Evolutionary conservation across 2,888 invertebrate species (phyloP).

Genomic region (Coremacera marginata): DNA sequence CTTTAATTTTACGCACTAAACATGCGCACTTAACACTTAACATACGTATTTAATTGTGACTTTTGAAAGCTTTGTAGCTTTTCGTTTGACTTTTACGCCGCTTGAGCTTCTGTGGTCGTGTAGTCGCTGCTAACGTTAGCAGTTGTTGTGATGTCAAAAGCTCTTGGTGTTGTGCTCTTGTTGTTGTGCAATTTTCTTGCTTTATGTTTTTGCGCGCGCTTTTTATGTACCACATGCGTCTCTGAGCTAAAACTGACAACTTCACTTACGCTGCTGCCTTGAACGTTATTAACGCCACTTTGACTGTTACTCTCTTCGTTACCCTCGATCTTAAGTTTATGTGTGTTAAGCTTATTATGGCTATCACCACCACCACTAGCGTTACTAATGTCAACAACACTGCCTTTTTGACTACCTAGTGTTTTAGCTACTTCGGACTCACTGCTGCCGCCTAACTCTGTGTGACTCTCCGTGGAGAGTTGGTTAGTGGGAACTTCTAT

Average conservation of each 20-base stretch:
- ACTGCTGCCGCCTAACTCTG: constrained; percentile 2
- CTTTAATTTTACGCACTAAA: constrained; percentile 30
- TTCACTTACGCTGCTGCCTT: constrained; percentile 56
- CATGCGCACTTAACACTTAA: constrained; percentile 27
- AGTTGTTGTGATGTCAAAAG: constrained; percentile 18
- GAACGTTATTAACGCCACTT: constrained; percentile 45
- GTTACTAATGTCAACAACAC: constrained; percentile 44
- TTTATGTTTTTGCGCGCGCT: constrained; percentile 52
- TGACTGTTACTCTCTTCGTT: constrained; percentile 42
- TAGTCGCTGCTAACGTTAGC: neutral
- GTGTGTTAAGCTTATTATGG: constrained; percentile 35
- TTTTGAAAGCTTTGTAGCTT: neutral
- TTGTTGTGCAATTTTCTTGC: constrained; percentile 39
- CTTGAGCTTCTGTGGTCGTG: neutral
- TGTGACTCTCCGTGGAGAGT: neutral
- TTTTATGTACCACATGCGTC: constrained; percentile 62
- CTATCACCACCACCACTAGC: constrained; percentile 33
- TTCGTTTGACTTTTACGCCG: neutral
- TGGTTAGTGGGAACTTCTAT: constrained; percentile 57
- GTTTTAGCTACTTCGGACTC: constrained; percentile 18
- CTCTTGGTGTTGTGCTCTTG: constrained; percentile 38
- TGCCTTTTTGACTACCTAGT: constrained; percentile 20
- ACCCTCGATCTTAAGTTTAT: constrained; percentile 38
- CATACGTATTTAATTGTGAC: neutral
- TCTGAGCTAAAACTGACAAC: constrained; percentile 64